These are phyloP conservation scores for Maniola jurtina DNA, from an alignment of 1,140 invertebrate species.

Conservation along the genomic window DNA sequence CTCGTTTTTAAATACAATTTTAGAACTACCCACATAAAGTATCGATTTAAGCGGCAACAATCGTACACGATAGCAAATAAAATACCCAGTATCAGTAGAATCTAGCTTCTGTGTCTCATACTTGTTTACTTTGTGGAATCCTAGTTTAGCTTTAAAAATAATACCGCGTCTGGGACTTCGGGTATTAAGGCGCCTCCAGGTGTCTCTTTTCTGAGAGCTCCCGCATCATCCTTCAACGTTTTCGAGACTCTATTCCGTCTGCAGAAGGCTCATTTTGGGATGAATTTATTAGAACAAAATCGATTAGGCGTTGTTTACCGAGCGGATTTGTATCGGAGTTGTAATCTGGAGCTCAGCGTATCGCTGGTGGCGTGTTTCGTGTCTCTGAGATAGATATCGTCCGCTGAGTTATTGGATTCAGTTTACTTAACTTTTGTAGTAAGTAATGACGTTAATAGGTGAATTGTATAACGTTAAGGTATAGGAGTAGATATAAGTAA, in stretches of 20 bases:
- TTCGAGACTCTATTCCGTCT: conserved; percentile 30
- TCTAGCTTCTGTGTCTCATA: conserved; percentile 43
- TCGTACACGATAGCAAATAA: conserved; percentile 2
- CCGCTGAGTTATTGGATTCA: conserved; percentile 15
- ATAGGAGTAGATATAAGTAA: no score
- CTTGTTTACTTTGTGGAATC: conserved; percentile 44
- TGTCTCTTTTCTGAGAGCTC: conserved; percentile 44
- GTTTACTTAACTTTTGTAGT: conserved; percentile 7
- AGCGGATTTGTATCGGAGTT: conserved; percentile 61
- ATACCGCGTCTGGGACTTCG: conserved; percentile 38
- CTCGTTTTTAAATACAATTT: no score
- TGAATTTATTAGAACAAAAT: conserved; percentile 37
- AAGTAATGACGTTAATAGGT: background rate
- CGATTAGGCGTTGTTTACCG: conserved; percentile 58
- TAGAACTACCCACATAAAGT: background rate
- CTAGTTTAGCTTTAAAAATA: conserved; percentile 59
- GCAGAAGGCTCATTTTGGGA: conserved; percentile 31
- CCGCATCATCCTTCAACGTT: conserved; percentile 1
- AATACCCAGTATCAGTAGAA: conserved; percentile 26
- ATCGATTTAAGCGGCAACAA: background rate
- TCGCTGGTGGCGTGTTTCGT: conserved; percentile 36
- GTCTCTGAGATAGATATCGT: conserved; percentile 29
- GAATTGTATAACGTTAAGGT: no score
- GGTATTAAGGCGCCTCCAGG: conserved; percentile 55
- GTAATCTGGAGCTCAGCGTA: conserved; percentile 51